Percentiles rank a stretch among this genome's conserved stretches.
These are phyloP conservation scores for Tipula unca DNA, from an alignment of 2,888 invertebrate genomes.

Conservation along the genomic window DNA sequence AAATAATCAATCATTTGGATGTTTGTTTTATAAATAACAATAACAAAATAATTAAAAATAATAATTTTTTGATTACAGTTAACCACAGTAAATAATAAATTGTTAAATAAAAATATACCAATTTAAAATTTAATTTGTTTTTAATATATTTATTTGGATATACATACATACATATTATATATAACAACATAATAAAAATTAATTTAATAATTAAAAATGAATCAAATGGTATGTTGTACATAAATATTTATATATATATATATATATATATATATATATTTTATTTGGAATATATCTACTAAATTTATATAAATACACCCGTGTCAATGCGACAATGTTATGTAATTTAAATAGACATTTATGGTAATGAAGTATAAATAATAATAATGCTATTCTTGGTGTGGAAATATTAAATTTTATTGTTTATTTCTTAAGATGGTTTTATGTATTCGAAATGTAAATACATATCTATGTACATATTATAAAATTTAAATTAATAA, in stretches of 20 bases:
- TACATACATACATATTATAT: neutral
- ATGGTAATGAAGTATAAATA: neutral
- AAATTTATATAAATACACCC: neutral
- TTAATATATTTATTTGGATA: neutral
- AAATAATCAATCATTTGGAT: neutral
- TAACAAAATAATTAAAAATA: neutral
- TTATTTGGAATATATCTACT: neutral
- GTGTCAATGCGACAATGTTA: neutral
- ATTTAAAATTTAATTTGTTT: neutral
- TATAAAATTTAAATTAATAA: neutral
- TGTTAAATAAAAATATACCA: neutral
- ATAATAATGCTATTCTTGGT: neutral
- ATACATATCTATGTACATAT: too few relatives aligned
- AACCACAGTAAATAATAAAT: neutral
- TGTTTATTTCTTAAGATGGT: neutral
- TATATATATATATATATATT: neutral
- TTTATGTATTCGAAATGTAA: neutral
- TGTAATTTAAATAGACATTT: neutral
- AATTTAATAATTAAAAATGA: neutral
- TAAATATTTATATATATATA: neutral
- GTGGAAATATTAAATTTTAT: neutral
- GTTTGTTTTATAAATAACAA: neutral
- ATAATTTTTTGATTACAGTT: neutral
- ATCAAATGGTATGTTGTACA: neutral
- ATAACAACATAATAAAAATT: neutral